Conservation (phyloP, 2,888 invertebrate species). For the Sericinus montela region DNA sequence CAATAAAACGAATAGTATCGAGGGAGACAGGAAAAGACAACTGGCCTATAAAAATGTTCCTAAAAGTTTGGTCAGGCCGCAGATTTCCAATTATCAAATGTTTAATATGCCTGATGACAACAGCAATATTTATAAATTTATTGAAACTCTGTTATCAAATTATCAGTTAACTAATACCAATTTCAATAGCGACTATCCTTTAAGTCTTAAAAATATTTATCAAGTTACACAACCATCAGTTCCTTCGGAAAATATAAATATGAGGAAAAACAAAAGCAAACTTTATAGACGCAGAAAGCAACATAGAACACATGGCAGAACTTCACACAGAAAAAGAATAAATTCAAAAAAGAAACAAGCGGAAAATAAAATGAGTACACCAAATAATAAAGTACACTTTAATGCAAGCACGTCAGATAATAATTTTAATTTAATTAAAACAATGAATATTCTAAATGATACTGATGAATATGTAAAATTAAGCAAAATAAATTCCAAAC, state of each 20-base stretch:
- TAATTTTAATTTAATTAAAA: not conserved
- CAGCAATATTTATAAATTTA: constrained; percentile 7
- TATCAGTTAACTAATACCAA: constrained; percentile 9
- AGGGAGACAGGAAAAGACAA: not conserved
- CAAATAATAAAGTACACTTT: not conserved
- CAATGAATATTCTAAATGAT: not conserved
- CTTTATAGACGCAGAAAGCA: constrained; percentile 16
- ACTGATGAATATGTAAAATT: not conserved
- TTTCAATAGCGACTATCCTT: constrained; percentile 23
- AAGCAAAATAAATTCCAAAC: not conserved
- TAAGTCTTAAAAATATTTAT: constrained; percentile 27
- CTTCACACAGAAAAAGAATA: constrained; percentile 1
- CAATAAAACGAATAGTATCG: not conserved
- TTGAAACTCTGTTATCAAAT: constrained; percentile 14
- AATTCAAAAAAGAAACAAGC: not conserved
- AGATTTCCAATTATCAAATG: not conserved
- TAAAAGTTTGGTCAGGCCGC: not conserved
- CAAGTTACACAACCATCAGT: constrained; percentile 21
- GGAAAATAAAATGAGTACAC: not conserved
- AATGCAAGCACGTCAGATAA: not conserved
- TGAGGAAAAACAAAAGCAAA: constrained; percentile 11
- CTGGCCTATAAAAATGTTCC: not conserved
- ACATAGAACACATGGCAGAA: not conserved
- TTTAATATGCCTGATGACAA: constrained; percentile 4
- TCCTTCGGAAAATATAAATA: constrained; percentile 6